phyloP scores from a whole-genome alignment of 2,113 vertebrate species.

The Cololabis saira region DNA sequence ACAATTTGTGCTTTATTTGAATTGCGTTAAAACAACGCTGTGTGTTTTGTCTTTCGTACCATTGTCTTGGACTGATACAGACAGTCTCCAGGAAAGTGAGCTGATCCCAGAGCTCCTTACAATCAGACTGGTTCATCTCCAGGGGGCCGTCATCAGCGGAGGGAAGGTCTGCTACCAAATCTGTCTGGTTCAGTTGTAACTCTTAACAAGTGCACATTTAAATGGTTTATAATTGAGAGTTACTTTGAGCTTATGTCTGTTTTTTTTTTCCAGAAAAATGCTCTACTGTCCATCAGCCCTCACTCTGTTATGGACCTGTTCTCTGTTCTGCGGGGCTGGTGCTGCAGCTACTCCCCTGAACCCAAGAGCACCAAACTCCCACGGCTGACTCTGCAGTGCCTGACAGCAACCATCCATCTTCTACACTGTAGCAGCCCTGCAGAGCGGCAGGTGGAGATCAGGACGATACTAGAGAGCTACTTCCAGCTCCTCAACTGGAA shows the following conservation, averaged over 20 bases:
- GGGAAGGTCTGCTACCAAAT: constrained; percentile 84
- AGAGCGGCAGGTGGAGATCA: constrained; percentile 86
- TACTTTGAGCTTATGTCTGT: not conserved
- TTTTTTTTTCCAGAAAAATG: constrained; percentile 84
- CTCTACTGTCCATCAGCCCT: constrained; percentile 84
- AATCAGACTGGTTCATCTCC: constrained; percentile 89
- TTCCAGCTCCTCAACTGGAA: constrained; percentile 93
- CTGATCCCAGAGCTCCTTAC: constrained; percentile 82
- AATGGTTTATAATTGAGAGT: not conserved
- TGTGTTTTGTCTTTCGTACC: constrained; percentile 3
- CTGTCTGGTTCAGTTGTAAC: constrained; percentile 10
- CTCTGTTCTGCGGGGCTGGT: constrained; percentile 82
- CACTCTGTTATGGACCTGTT: constrained; percentile 86
- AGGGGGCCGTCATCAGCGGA: constrained; percentile 88
- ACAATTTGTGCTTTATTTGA: no score
- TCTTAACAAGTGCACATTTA: not conserved
- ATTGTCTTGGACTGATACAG: constrained; percentile 64
- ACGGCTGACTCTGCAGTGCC: constrained; percentile 75
- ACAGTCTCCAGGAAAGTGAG: constrained; percentile 82
- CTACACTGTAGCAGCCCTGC: constrained; percentile 87
- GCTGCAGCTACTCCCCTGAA: constrained; percentile 37
- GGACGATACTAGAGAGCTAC: constrained; percentile 87
- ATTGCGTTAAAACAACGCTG: not conserved
- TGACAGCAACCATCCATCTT: constrained; percentile 89
- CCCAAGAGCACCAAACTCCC: constrained; percentile 69